phyloP scores from a whole-genome alignment of 2,797 vertebrate species.

The Buphagus erythrorhynchus region DNA sequence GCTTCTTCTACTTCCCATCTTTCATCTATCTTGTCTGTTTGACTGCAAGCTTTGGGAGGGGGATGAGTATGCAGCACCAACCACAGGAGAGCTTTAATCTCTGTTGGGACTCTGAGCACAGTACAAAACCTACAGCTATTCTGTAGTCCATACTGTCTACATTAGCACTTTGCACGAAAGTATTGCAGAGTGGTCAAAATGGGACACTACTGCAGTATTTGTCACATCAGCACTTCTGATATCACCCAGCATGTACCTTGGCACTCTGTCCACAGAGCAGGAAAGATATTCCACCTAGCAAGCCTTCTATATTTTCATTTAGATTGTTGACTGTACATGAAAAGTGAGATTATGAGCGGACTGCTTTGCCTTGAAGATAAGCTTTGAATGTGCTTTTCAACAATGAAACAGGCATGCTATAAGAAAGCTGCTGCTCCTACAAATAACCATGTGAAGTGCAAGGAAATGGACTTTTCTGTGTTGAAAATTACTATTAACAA shows the following conservation, averaged over 20 bases:
- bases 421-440: neutral
- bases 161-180: neutral
- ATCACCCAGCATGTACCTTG: neutral
- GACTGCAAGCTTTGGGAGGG: constrained; percentile 43
- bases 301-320: neutral
- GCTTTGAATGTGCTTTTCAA: neutral
- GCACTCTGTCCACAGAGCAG: neutral
- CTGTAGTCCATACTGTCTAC: constrained; percentile 13
- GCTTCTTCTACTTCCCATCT: neutral
- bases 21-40: constrained; percentile 41
- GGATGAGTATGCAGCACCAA: constrained; percentile 32
- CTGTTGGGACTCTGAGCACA: constrained; percentile 40
- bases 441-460: neutral
- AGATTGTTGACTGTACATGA: neutral
- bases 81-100: constrained; percentile 59
- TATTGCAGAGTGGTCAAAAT: constrained; percentile 24
- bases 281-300: neutral
- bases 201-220: neutral
- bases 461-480: neutral
- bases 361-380: neutral
- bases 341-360: neutral
- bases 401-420: neutral
- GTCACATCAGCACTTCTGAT: neutral
- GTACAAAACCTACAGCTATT: constrained; percentile 32
- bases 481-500: neutral